phyloP scores from a whole-genome alignment of 2,113 vertebrate genomes.

The Corynorhinus townsendii region DNA sequence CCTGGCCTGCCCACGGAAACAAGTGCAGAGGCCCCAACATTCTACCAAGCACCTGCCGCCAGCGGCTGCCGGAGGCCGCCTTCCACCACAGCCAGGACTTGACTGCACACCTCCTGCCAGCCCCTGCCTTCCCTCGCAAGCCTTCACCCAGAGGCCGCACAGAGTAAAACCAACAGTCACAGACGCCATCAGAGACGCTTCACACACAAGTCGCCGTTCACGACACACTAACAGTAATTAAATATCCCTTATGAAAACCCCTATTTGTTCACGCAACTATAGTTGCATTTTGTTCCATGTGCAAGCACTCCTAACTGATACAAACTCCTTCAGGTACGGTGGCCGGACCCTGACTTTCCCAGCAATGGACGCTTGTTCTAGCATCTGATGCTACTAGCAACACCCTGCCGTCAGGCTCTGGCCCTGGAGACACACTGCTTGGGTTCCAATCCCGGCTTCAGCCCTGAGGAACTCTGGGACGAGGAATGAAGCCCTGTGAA shows the following conservation, averaged over 20 bases:
- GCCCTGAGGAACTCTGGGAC: neutral
- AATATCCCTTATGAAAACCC: neutral
- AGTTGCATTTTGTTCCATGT: neutral
- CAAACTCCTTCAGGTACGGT: neutral
- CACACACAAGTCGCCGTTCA: neutral
- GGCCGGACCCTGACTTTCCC: neutral
- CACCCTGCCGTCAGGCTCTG: neutral
- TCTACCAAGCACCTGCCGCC: no score
- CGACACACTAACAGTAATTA: neutral
- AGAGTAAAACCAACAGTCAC: neutral
- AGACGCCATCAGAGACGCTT: neutral
- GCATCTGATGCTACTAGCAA: neutral
- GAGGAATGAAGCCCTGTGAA: neutral
- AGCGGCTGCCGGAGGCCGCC: accelerated
- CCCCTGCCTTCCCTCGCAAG: neutral
- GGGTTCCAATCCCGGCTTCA: neutral
- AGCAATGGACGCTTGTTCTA: neutral
- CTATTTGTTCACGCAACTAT: neutral
- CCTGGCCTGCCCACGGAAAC: accelerated
- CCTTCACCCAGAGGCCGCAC: accelerated
- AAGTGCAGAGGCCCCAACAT: neutral
- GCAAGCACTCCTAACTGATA: neutral
- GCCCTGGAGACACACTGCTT: neutral
- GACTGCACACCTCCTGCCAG: neutral
- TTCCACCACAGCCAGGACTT: neutral